Evolutionary conservation across 2,797 vertebrate genomes (phyloP), one percentile per base, ranked within the genome.

Genomic region (Lates japonicus): DNA sequence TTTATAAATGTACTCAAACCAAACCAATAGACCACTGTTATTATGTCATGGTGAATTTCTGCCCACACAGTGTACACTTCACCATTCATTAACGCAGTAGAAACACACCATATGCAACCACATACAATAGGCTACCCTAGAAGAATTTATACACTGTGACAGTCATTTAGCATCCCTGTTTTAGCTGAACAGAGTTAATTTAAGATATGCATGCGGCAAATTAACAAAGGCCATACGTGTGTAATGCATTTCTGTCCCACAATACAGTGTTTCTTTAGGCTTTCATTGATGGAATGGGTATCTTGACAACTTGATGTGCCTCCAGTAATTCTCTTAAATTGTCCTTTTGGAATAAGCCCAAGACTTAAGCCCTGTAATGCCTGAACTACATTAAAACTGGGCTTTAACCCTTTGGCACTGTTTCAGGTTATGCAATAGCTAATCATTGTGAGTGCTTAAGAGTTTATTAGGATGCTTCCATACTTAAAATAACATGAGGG

Each of bases 261-360:
- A 92, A 87, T 85, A 90, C 90, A 86, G 83, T 87, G 81, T 88
- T 94, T 92, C 82, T 89, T 82, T 37, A 49, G 81, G 74, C 72
- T 90, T 86, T 84, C 84, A 87, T 82, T 80, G 88, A 92, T 81
- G 69, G 81, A 95, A 89, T 77, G 63, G 71, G 73, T 86, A 90
- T 92, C 92, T 92, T 94, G 94, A 95, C 94, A 95, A 93, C 87
- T 95, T 94, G 92, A 94, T 91, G 89, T 90, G 88, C 85, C 88
- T 92, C 78, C 76, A 89, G 94, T 95, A 94, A 95, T 94, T 95
- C 90, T 89, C 88, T 90, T 92, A 94, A 95, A 96, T 94, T 94
- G 94, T 93, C 82, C 85, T 95, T 92, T 90, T 96, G 95, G 95
- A 95, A 81, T 76, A 37, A 82, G 92, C 95, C 95, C 88, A 89